A percentile compares a stretch with the other conserved stretches of the same genome.
phyloP scores from a whole-genome alignment of 2,797 vertebrate species.

The Coluber constrictor region DNA sequence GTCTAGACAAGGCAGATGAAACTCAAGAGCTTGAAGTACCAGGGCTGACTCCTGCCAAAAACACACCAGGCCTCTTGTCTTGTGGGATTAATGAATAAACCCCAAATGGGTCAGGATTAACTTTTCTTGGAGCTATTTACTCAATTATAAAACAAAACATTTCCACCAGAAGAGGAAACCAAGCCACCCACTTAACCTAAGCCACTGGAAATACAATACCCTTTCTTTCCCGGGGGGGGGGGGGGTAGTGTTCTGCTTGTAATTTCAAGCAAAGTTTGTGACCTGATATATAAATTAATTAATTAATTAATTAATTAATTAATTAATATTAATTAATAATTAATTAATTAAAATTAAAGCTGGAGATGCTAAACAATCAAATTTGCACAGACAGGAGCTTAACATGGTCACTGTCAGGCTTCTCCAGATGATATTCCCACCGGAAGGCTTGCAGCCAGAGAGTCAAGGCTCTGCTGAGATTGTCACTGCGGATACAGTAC shows the following conservation, averaged over 20 bases:
- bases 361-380: neutral
- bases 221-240: neutral
- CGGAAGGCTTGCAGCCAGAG: neutral
- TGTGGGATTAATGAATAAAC: neutral
- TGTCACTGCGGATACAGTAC: neutral
- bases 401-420: neutral
- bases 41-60: neutral
- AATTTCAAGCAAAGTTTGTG: neutral
- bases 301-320: neutral
- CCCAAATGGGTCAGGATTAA: neutral
- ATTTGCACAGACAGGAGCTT: neutral
- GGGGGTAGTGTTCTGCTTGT: neutral
- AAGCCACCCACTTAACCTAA: neutral
- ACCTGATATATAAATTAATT: neutral
- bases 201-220: neutral
- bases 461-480: neutral
- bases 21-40: neutral
- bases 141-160: neutral
- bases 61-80: neutral
- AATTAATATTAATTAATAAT: too few relatives aligned
- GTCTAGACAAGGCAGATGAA: rapidly evolving
- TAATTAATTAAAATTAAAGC: too few relatives aligned
- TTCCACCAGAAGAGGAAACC: neutral
- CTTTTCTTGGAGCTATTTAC: neutral
- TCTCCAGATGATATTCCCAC: neutral